These are phyloP conservation scores for Solea solea DNA, from an alignment of 2,113 vertebrate species.

Conservation along the genomic window DNA sequence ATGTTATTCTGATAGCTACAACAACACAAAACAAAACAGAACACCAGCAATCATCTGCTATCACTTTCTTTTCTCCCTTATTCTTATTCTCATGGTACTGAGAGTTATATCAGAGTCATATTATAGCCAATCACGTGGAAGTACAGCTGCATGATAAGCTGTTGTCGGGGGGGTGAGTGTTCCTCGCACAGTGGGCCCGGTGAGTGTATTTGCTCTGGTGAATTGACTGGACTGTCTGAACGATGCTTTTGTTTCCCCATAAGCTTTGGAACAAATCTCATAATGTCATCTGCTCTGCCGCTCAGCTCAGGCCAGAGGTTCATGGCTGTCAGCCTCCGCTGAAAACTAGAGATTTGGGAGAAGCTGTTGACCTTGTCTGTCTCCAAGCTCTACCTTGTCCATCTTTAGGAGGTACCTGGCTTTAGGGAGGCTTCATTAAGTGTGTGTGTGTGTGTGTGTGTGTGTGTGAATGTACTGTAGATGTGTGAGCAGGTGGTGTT, in stretches of 20 bases:
- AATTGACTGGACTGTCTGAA: slow-evolving; percentile 8
- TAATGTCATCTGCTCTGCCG: slow-evolving; percentile 28
- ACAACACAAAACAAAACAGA: no score
- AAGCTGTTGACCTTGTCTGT: slow-evolving; percentile 61
- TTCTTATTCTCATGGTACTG: no score
- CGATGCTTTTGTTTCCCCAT: background rate
- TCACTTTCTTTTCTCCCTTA: no score
- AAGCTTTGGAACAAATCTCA: slow-evolving; percentile 33
- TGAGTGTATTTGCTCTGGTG: slow-evolving; percentile 16
- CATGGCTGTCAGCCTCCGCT: slow-evolving; percentile 24
- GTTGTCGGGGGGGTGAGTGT: background rate
- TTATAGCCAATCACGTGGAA: no score
- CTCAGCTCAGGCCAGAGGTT: slow-evolving; percentile 30
- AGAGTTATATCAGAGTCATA: no score
- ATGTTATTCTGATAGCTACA: no score
- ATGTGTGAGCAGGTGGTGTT: slow-evolving; percentile 4
- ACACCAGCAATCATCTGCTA: no score
- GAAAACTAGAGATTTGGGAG: slow-evolving; percentile 34
- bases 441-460: background rate
- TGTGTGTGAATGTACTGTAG: background rate
- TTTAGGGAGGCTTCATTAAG: slow-evolving; percentile 35
- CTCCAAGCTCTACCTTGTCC: background rate
- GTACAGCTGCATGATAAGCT: background rate
- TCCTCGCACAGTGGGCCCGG: background rate
- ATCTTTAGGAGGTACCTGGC: slow-evolving; percentile 28